Evolutionary conservation across 2,113 vertebrate genomes (phyloP), one percentile per base, ranked within the genome.

Genomic region (Tragulus kanchil): DNA sequence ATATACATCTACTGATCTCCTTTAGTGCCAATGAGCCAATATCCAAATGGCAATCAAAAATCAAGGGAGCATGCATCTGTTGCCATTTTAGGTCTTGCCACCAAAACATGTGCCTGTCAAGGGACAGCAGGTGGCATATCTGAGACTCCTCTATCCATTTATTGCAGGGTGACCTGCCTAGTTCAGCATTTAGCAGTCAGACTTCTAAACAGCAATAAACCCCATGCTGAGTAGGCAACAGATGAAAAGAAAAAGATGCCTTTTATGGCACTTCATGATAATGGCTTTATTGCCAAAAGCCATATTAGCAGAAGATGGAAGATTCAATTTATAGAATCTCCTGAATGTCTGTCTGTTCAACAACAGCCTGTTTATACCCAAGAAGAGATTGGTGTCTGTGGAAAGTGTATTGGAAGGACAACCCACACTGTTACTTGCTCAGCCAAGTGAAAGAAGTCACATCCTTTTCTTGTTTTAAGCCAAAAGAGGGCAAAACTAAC

Each of bases 281-380:
- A 98, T 96, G 94, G 56, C 85, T 98, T 97, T 98, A 96, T 98
- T 97, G 97, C 97, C 97, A 98, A 98, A 97, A 98, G 97, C 98
- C 93, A 97, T 95, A 97, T 98, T 97, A 98, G 96, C 96, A 89
- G 97, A 98, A 97, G 96, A 98, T 89, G 61, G 96, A 97, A 95
- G 97, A 94, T 97, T 98, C 93, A 14, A 97, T 97, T 97, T 98
- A 95, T 97, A 96, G 97, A 93, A 84, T 85, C 92, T 98, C 84
- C 89, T 96, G 91, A 97, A 95, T 79, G 95, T 93, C 92, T 97
- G 95, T 85, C 96, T 96, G 61, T 95, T 97, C 95, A 78, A 54
- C 85, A 87, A 79, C 96, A 98, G 97, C 82, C 97, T 97, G 92
- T 90, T 95, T 95, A 93, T 95, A 84, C 92, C 95, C 54, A 3